Evolutionary conservation across 2,888 invertebrate genomes (phyloP), one percentile per base, ranked within the genome.

Genomic region (Caenorhabditis sp.): DNA sequence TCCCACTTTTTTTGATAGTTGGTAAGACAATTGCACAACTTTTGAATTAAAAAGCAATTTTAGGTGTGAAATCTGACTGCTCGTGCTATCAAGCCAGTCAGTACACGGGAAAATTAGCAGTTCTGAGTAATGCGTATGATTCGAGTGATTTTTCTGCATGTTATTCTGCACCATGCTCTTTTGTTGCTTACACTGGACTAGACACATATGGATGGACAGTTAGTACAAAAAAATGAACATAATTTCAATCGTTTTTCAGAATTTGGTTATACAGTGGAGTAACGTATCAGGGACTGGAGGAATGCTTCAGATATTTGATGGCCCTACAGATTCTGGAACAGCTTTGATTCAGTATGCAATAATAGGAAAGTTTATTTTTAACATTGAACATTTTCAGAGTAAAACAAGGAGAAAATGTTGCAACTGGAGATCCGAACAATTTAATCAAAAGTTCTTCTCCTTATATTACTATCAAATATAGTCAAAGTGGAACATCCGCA

Each of bases 401-500:
- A 9, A 13, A 4, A 5, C 8, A 5, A 9, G 32, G 32, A 9
- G 32, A 32, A 32, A 32, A 74, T 8, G 22, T 26, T 24, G 65
- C 50, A 47, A 18, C 56, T 40, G 26, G 32, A 26, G 35, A 51
- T 11, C 60, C 65, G 60, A 6, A 51, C 50, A 35, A 50, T 60
- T n/a, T 40, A 6, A 40, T 40, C 15, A 15, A 40, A 40, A 32
- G 32, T 32, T 32, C 32, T 6, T 13, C 44, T 4, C 18, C 44
- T 9, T 9, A 4, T 3, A 44, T 44, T 44, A 9, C 3, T 44
- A 22, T 50, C 3, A 50, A 3, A 13, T 50, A 50, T 18, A 20
- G 20, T 50, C 50, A 50, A 22, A 50, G 20, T 20, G 50, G 50
- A 50, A 22, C 50, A 20, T 4, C 8, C n/a, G 50, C 50, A 20